phyloP scores from a whole-genome alignment of 2,113 vertebrate species.

The Pelobates fuscus region DNA sequence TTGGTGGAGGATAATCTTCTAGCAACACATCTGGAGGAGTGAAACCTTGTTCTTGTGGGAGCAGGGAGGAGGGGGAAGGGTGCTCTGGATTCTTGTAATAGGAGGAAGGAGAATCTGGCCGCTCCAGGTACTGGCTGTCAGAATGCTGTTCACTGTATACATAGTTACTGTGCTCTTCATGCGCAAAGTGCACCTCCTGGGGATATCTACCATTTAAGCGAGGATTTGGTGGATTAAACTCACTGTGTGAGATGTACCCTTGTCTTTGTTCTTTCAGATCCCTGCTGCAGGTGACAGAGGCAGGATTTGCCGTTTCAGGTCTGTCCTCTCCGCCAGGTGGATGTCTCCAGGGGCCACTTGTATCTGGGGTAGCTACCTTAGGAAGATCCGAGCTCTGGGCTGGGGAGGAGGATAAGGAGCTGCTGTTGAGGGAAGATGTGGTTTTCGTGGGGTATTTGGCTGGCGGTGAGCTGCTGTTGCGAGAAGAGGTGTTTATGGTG shows the following conservation, averaged over 20 bases:
- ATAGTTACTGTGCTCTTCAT: neutral
- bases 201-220: neutral
- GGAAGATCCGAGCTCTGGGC: too few species aligned
- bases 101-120: neutral
- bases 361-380: neutral
- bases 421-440: neutral
- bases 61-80: conserved; percentile 6
- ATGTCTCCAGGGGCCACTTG: neutral
- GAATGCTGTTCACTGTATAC: neutral
- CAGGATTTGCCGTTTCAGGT: neutral
- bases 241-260: neutral
- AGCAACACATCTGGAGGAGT: conserved; percentile 24
- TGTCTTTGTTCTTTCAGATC: conserved; percentile 4
- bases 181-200: neutral
- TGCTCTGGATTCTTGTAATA: conserved; percentile 5
- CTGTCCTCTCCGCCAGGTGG: neutral
- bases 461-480: conserved; percentile 4
- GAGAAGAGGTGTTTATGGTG: accelerated
- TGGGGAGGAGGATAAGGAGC: conserved; percentile 27
- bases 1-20: neutral
- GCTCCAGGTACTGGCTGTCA: neutral
- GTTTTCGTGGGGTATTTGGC: too few species aligned
- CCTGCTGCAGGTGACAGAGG: neutral
- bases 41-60: conserved; percentile 10
- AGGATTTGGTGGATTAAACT: neutral